Conservation (phyloP, 2,113 vertebrate species). For the Mustela nigripes region DNA sequence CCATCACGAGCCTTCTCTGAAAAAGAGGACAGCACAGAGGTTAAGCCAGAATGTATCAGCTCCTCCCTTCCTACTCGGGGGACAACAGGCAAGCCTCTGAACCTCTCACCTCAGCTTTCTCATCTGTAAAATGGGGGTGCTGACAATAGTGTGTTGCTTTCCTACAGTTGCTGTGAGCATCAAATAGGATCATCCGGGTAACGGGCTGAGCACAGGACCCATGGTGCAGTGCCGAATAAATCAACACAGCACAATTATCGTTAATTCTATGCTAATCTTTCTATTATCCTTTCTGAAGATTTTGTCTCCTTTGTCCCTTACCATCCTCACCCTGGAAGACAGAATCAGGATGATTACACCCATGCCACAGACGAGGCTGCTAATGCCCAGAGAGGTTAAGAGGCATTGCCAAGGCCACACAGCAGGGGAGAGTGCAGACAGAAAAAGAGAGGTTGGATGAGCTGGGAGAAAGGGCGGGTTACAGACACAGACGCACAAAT, state of each 20-base stretch:
- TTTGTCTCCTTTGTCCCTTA: neutral
- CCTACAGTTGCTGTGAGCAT: rapidly evolving
- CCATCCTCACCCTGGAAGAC: neutral
- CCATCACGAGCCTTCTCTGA: neutral
- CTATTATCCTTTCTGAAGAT: neutral
- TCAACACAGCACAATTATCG: rapidly evolving
- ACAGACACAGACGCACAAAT: conserved; percentile 62
- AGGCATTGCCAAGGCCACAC: conserved; percentile 46
- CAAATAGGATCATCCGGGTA: neutral
- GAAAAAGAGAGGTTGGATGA: neutral
- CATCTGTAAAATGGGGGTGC: neutral
- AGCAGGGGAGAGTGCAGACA: conserved; percentile 2
- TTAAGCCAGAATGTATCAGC: neutral
- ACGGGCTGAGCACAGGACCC: neutral
- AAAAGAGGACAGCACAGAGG: neutral
- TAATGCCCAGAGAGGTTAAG: conserved; percentile 54
- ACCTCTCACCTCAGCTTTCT: neutral
- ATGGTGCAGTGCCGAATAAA: too few relatives aligned
- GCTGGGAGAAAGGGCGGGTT: neutral
- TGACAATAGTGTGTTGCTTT: neutral
- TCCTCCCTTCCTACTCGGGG: rapidly evolving
- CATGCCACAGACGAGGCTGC: neutral
- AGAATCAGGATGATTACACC: neutral
- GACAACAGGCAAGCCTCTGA: neutral
- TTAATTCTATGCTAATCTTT: neutral